Base-by-base conservation (phyloP, 2,113 vertebrate genomes). In the Pardalotus punctatus region DNA sequence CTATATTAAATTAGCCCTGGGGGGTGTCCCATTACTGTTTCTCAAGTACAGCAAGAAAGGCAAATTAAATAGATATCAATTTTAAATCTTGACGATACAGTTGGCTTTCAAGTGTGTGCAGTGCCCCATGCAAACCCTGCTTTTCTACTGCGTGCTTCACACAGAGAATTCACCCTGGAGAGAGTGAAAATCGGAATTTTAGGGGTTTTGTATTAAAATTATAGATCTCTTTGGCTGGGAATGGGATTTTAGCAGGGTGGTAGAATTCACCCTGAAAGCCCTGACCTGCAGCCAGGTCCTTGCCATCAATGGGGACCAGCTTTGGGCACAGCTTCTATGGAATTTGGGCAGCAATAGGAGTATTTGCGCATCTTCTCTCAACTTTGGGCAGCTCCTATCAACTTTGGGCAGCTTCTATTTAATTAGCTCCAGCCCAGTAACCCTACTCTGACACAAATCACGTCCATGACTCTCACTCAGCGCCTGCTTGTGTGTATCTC, bases 41-140 rank as follows among this genome's bases (percentile, higher is more conserved):
- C 53, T 81, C 56, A 78, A 83, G 82, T 86, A 78, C 45, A 79
- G 90, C n/a, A 70, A 81, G 90, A 96, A 74, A 74, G 27, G 51
- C 20, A 90, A 90, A 93, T 92, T 81, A 90, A 86, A 93, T 93
- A 65, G 62, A 35, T 70, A 81, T 88, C 24, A 48, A 7, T 80
- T 93, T 90, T 45, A 70, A 78, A 35, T 60, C 78, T 13, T 66
- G 60, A 88, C 1, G 2, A 70, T 62, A 73, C 56, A 47, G 40
- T 51, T 33, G 21, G 47, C 47, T 93, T 80, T 38, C 40, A 56
- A 53, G 42, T 6, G 12, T 56, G 22, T 74, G 45, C 28, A 50
- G 35, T 88, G 31, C 2, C 25, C 53, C 24, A 16, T 4, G n/a
- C 58, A 90, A 88, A 16, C 19, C 29, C 24, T 36, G 36, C n/a